Evolutionary conservation across 2,113 vertebrate genomes (phyloP).

Genomic region (Heteronetta atricapilla): DNA sequence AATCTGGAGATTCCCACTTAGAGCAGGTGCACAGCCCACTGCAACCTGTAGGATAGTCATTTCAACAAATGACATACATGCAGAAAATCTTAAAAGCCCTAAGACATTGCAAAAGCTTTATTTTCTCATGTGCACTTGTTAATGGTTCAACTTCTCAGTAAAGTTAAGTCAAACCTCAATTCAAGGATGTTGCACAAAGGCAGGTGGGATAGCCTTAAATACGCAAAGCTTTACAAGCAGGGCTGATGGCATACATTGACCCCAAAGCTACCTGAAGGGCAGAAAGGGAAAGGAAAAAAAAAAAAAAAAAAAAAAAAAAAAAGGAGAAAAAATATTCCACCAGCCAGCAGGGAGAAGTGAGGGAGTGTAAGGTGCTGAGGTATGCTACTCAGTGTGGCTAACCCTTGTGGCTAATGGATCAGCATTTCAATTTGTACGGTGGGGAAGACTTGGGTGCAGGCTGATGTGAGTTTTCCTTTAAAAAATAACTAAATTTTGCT

Average conservation of each 20-base stretch:
- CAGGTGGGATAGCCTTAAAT: background rate
- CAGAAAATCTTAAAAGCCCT: background rate
- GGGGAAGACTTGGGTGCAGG: background rate
- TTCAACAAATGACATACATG: background rate
- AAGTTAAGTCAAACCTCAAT: background rate
- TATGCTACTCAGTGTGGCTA: background rate
- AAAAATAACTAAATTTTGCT: background rate
- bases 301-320: background rate
- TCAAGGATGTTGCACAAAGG: background rate
- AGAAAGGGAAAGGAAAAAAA: background rate
- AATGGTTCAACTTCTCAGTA: background rate
- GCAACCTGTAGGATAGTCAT: background rate
- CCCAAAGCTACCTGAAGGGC: background rate
- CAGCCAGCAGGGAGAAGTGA: background rate
- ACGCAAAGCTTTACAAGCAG: background rate
- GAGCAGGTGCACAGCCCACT: background rate
- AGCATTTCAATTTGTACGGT: background rate
- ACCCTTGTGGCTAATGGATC: background rate
- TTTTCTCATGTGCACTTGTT: background rate
- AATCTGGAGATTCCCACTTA: background rate
- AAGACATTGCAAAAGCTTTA: background rate
- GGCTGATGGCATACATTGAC: too few relatives aligned
- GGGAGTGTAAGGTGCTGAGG: background rate
- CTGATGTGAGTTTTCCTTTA: background rate
- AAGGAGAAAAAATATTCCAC: background rate